Conservation (phyloP, 2,797 vertebrate genomes). For the Chloroceryle inda region DNA sequence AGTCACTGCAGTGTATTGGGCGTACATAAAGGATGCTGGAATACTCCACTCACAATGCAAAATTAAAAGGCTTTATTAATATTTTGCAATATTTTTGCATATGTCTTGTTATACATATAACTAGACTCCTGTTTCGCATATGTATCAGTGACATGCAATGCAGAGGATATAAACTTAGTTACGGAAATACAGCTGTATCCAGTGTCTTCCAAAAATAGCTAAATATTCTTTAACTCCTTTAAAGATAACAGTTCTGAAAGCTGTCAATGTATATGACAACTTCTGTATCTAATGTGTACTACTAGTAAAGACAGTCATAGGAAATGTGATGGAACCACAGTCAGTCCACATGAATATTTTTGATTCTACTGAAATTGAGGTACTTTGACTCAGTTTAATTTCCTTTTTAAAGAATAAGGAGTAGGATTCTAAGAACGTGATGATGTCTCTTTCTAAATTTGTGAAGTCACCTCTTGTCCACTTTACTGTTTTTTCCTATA, state of each 20-base stretch:
- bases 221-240: not conserved
- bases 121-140: not conserved
- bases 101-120: not conserved
- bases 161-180: not conserved
- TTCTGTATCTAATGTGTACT: not conserved
- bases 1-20: not conserved
- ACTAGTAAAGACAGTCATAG: not conserved
- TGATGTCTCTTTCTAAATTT: not conserved
- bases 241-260: not conserved
- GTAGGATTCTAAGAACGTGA: not conserved
- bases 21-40: not conserved
- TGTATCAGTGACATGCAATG: not conserved
- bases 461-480: not conserved
- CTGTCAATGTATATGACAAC: not conserved
- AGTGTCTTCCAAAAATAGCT: not conserved
- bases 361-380: not conserved
- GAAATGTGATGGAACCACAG: not conserved
- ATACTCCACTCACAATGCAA: not conserved
- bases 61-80: slow-evolving; percentile 33
- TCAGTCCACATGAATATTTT: not conserved
- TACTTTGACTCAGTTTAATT: not conserved
- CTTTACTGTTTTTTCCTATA: not conserved
- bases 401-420: not conserved
- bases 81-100: slow-evolving; percentile 14
- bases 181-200: not conserved